These are phyloP conservation scores for Chymomyza costata DNA, from an alignment of 1,140 invertebrate genomes.

Conservation along the genomic window DNA sequence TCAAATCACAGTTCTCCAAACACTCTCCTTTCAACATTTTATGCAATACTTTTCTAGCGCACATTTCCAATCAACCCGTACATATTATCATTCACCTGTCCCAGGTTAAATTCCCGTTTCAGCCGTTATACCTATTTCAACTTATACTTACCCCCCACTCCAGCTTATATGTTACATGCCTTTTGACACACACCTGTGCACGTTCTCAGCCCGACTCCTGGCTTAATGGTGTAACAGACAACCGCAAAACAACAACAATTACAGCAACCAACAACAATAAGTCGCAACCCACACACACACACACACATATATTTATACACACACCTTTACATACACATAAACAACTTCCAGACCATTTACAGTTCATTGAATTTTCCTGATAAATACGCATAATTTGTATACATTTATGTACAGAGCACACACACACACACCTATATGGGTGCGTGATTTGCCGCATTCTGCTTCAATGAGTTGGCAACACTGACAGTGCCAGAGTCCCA, in stretches of 20 bases:
- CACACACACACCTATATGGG: conserved; percentile 15
- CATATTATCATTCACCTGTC: no score
- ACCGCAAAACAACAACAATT: conserved; percentile 52
- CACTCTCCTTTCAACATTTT: no score
- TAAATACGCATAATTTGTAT: conserved; percentile 73
- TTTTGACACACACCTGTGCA: conserved; percentile 70
- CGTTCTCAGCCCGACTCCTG: conserved; percentile 50
- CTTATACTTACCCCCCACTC: neutral
- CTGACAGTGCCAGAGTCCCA: neutral
- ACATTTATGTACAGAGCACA: conserved; percentile 31
- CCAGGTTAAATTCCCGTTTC: no score
- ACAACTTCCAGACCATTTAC: conserved; percentile 71
- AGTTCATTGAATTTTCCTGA: conserved; percentile 71
- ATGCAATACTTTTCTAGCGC: no score
- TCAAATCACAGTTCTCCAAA: no score
- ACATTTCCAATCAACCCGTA: no score
- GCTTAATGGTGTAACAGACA: conserved; percentile 62
- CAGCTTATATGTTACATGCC: conserved; percentile 30
- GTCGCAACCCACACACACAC: conserved; percentile 17
- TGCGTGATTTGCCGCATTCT: conserved; percentile 68
- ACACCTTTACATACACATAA: conserved; percentile 26
- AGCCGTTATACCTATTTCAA: no score
- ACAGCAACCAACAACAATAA: conserved; percentile 21
- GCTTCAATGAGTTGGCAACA: conserved; percentile 57
- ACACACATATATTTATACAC: conserved; percentile 7